Percentiles rank a stretch among this genome's conserved stretches.
Evolutionary conservation across 2,797 vertebrate genomes (phyloP).

Genomic region (Tympanoctomys barrerae): DNA sequence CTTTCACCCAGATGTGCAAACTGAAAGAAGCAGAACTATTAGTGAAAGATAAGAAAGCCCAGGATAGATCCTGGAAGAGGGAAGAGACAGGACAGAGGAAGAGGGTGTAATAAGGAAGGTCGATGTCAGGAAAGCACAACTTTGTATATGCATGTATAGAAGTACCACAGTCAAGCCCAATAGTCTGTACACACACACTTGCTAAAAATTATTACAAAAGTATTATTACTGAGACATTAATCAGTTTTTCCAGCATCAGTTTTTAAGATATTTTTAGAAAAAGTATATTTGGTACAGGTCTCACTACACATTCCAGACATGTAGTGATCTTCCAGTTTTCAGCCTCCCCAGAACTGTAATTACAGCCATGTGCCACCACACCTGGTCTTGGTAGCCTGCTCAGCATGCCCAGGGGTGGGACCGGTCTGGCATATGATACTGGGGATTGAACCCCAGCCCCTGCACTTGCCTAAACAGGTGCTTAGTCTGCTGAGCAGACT

Average conservation of each 20-base stretch:
- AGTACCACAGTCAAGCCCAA: not conserved
- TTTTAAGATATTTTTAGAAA: not conserved
- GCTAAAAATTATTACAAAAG: not conserved
- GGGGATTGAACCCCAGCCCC: too few species aligned
- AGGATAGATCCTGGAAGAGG: not conserved
- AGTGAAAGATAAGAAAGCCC: not conserved
- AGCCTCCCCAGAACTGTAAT: too few species aligned
- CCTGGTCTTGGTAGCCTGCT: too few species aligned
- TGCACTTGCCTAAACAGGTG: too few species aligned
- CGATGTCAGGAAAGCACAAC: not conserved
- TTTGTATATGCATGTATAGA: not conserved
- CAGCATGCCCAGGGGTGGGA: too few species aligned
- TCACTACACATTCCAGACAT: too few species aligned
- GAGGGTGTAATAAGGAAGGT: not conserved
- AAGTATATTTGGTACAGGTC: too few species aligned
- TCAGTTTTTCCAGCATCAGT: not conserved
- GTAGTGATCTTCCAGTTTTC: too few species aligned
- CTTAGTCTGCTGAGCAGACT: too few species aligned
- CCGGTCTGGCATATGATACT: too few species aligned
- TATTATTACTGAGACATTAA: not conserved
- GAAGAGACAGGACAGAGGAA: not conserved
- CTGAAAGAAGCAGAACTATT: not conserved
- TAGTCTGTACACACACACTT: not conserved
- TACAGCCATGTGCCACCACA: too few species aligned
- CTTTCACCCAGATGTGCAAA: not conserved